Conservation (phyloP, 2,113 vertebrate species). For the Nerophis ophidion region DNA sequence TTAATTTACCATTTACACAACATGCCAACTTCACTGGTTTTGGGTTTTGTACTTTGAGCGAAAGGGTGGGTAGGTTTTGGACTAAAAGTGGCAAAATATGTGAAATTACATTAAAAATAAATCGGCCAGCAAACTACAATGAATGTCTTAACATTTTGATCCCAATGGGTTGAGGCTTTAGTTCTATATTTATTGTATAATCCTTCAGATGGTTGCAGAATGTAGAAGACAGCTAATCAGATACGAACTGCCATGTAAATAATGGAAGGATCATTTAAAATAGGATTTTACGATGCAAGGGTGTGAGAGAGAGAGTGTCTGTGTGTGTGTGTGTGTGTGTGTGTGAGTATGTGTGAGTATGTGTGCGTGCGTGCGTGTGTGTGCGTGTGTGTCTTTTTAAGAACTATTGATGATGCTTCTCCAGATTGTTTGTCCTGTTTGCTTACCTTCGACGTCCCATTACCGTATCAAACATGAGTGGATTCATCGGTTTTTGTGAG, state of each 20-base stretch:
- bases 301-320: constrained; percentile 4
- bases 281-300: constrained; percentile 59
- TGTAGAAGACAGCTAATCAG: constrained; percentile 72
- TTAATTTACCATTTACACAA: too few relatives aligned
- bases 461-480: constrained; percentile 23
- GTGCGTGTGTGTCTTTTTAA: constrained; percentile 59
- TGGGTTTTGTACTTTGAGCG: too few relatives aligned
- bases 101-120: constrained; percentile 8
- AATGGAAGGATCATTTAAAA: constrained; percentile 53
- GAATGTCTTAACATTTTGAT: constrained; percentile 49
- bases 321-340: constrained; percentile 54
- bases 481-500: constrained; percentile 18
- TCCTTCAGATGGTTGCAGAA: constrained; percentile 63
- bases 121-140: constrained; percentile 10
- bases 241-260: constrained; percentile 78
- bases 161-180: constrained; percentile 29
- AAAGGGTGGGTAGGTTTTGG: background rate
- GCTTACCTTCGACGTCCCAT: constrained; percentile 6
- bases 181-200: constrained; percentile 27
- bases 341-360: constrained; percentile 57
- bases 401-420: constrained; percentile 41
- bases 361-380: constrained; percentile 25
- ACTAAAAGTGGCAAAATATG: constrained; percentile 28
- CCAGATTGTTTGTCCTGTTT: constrained; percentile 41
- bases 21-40: too few relatives aligned